These are phyloP conservation scores for Rynchops niger DNA, from an alignment of 2,113 vertebrate genomes.

Conservation along the genomic window DNA sequence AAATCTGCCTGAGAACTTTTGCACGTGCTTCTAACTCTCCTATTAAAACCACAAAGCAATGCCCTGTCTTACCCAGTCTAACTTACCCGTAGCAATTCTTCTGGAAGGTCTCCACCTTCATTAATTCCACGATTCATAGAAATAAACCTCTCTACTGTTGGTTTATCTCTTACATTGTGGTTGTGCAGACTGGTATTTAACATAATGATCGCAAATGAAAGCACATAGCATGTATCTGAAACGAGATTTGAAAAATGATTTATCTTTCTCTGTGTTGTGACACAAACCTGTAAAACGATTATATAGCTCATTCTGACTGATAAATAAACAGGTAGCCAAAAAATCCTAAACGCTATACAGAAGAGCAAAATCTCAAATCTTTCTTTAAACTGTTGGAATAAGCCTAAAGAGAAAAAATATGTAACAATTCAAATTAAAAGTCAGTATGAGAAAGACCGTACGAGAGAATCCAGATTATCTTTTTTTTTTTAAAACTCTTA, in stretches of 20 bases:
- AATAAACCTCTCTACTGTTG: slow-evolving; percentile 93
- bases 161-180: slow-evolving; percentile 96
- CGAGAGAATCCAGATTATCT: fast-evolving
- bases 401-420: not conserved
- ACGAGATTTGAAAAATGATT: not conserved
- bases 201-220: slow-evolving; percentile 98
- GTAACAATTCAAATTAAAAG: not conserved
- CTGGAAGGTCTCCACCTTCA: slow-evolving; percentile 94
- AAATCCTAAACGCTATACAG: not conserved
- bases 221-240: slow-evolving; percentile 94
- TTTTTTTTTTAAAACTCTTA: not conserved
- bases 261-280: not conserved
- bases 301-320: not conserved
- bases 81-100: slow-evolving; percentile 92
- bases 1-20: not conserved
- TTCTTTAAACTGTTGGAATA: not conserved
- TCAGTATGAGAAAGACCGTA: not conserved
- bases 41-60: not conserved
- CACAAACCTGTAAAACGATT: not conserved
- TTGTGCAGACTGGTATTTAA: slow-evolving; percentile 97
- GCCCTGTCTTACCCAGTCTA: not conserved
- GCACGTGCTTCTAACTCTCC: not conserved
- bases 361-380: not conserved
- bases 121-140: slow-evolving; percentile 99
- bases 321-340: not conserved